These are phyloP conservation scores for Rhogogaster chlorosoma DNA, from an alignment of 2,888 invertebrate genomes.

Conservation along the genomic window DNA sequence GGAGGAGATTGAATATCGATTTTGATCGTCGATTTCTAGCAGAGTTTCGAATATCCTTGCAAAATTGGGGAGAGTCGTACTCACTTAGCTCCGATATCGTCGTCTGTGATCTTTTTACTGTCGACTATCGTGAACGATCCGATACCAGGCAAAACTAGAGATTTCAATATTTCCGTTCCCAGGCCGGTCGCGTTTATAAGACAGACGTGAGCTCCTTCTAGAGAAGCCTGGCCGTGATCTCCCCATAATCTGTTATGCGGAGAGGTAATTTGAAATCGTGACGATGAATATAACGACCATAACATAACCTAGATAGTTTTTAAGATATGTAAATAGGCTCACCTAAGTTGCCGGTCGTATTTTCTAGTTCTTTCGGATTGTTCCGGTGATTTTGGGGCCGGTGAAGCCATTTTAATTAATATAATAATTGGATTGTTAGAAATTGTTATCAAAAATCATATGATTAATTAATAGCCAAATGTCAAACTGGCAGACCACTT, in stretches of 20 bases:
- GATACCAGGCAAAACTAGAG: constrained; percentile 95
- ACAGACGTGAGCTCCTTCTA: constrained; percentile 95
- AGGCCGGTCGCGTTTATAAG: constrained; percentile 95
- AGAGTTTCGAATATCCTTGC: background rate
- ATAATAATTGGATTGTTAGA: background rate
- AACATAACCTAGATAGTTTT: constrained; percentile 42
- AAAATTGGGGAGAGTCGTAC: constrained; percentile 55
- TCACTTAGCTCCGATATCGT: constrained; percentile 96
- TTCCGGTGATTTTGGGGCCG: constrained; percentile 86
- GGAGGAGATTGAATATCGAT: background rate
- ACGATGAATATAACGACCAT: background rate
- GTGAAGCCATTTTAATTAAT: constrained; percentile 81
- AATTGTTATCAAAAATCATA: background rate
- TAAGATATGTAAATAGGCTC: constrained; percentile 38
- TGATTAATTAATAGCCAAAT: background rate
- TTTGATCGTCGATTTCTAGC: constrained; percentile 21
- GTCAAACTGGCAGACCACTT: constrained; percentile 26
- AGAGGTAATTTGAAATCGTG: background rate
- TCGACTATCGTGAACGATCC: constrained; percentile 96
- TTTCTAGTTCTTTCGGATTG: constrained; percentile 87
- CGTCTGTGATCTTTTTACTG: constrained; percentile 91
- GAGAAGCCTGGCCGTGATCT: constrained; percentile 95
- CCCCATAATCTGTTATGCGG: constrained; percentile 91
- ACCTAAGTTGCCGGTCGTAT: constrained; percentile 88
- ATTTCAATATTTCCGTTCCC: constrained; percentile 97